Base-by-base conservation (phyloP, 2,113 vertebrate species). In the Okapia johnstoni region DNA sequence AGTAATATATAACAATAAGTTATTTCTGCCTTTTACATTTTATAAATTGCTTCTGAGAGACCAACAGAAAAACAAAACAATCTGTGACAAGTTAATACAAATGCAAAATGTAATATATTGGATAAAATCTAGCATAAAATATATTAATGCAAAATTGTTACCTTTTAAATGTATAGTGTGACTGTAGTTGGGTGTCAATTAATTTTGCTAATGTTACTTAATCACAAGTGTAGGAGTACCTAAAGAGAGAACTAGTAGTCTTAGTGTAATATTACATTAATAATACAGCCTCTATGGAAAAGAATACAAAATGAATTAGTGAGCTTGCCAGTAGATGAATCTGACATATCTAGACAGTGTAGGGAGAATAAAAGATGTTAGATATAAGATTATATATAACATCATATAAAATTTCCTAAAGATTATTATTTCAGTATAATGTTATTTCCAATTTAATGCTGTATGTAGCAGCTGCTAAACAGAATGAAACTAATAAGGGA, bases 141-240 rank as follows among this genome's bases (percentile, higher is more conserved):
- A 86, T 40, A 93, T 6, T 85, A 79, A 91, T 76, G 7, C 52
- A 55, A 81, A 96, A 66, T 23, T 23, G 2, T n/a, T 88, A 58
- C 30, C 76, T 96, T 94, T 76, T 58, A 85, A 91, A 95, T 77
- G 54, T 95, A 92, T 50, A 96, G 26, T 81, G 43, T 89, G 26
- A 83, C 73, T 80, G 2, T 43, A 79, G 57, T 70, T 88, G 15
- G 50, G 30, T 90, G 58, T 85, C 58, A 94, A 54, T 94, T 96
- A 86, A 93, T 96, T 95, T 89, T 58, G 61, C 94, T 95, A 97
- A 97, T 90, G 30, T 88, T 70, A 94, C 73, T 95, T 96, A 98
- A 89, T 91, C 86, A 93, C 84, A 70, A 92, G 16, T 95, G 57
- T 91, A 73, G 89, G 91, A 97, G 60, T 88, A 88, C 87, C 43